A percentile compares a stretch with the other conserved stretches of the same genome.
Evolutionary conservation across 2,888 invertebrate genomes (phyloP).

Genomic region (Crocallis elinguaria): DNA sequence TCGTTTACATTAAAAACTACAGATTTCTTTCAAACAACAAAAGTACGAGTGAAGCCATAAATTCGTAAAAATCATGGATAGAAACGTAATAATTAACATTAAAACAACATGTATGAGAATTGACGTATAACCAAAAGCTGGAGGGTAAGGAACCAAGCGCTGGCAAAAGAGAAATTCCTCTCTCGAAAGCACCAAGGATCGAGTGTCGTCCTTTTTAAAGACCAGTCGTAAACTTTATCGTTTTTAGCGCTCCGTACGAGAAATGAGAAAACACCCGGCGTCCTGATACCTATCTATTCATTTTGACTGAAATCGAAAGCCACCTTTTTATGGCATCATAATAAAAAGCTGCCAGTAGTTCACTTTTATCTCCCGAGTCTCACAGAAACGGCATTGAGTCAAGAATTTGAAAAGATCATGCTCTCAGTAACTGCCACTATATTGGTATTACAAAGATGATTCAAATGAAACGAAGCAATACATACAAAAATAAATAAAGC

Average conservation of each 20-base stretch:
- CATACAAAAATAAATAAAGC: constrained; percentile 33
- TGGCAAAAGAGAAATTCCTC: constrained; percentile 66
- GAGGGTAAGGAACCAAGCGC: constrained; percentile 53
- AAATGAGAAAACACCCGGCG: constrained; percentile 56
- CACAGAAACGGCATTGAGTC: constrained; percentile 11
- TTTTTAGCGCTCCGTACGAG: constrained; percentile 67
- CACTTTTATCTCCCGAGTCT: constrained; percentile 22
- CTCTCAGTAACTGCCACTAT: constrained; percentile 3
- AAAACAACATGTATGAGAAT: constrained; percentile 29
- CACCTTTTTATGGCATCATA: constrained; percentile 42
- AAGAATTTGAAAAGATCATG: constrained; percentile 8
- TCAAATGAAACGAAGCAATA: constrained; percentile 24
- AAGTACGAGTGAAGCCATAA: neutral
- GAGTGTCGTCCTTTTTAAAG: constrained; percentile 72
- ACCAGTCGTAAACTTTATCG: constrained; percentile 76
- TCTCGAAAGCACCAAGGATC: constrained; percentile 71
- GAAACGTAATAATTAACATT: constrained; percentile 18
- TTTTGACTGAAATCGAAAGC: constrained; percentile 38
- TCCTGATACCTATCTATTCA: constrained; percentile 42
- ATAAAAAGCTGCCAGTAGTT: constrained; percentile 36
- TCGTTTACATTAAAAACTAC: no score
- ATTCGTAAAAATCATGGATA: constrained; percentile 24
- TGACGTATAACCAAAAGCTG: constrained; percentile 42
- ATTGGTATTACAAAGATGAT: constrained; percentile 19
- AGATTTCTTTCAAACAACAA: neutral